phyloP scores from a whole-genome alignment of 2,113 vertebrate genomes.

The Glareola pratincola region DNA sequence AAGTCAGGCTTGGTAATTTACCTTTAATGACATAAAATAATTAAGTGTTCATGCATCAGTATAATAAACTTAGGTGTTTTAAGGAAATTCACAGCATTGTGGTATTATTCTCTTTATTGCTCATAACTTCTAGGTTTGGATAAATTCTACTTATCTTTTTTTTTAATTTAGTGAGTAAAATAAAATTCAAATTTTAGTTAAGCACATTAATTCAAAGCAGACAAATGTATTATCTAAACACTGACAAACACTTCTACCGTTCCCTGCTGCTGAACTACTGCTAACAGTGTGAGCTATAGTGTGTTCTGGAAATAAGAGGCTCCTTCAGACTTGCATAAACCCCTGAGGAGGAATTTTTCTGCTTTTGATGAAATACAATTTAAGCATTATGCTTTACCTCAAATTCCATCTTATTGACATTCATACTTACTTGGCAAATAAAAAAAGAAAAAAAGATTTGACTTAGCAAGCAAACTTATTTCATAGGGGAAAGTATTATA shows the following conservation, averaged over 20 bases:
- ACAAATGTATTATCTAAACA: constrained; percentile 17
- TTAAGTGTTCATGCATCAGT: neutral
- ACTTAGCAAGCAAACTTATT: constrained; percentile 12
- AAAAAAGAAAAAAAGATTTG: neutral
- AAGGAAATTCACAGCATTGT: neutral
- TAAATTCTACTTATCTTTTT: neutral
- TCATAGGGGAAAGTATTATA: neutral
- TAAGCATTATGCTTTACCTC: neutral
- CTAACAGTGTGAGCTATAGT: neutral
- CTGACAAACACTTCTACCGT: neutral
- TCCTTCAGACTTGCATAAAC: neutral
- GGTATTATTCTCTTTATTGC: neutral
- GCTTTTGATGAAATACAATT: neutral
- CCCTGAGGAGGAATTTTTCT: neutral
- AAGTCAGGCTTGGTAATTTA: neutral
- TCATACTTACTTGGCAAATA: neutral
- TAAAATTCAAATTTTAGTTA: neutral
- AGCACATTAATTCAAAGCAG: constrained; percentile 7
- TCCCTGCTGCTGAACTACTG: neutral
- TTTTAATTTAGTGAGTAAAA: neutral
- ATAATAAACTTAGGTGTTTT: neutral
- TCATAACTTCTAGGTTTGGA: neutral
- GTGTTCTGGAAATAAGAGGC: neutral
- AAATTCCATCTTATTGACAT: neutral
- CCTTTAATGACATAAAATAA: neutral